Conservation (phyloP, 2,113 vertebrate species). For the Montifringilla adamsi region DNA sequence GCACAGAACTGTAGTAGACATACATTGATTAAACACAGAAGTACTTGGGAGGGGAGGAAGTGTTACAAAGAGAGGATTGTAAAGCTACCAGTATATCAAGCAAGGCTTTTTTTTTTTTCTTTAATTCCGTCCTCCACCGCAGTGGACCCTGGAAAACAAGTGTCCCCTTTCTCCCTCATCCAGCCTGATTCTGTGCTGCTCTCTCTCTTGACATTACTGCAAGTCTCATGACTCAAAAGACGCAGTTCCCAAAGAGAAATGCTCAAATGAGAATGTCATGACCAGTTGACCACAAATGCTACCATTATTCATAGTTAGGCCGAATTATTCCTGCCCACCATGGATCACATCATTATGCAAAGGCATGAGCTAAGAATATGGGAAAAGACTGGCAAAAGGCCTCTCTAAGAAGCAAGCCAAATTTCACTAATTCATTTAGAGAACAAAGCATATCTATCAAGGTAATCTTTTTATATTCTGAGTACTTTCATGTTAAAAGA, state of each 20-base stretch:
- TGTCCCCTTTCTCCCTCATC: neutral
- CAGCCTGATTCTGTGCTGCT: neutral
- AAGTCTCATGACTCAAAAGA: constrained; percentile 26
- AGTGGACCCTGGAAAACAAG: constrained; percentile 23
- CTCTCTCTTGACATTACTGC: neutral
- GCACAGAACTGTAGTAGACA: neutral
- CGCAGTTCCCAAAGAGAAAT: neutral
- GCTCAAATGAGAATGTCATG: constrained; percentile 37
- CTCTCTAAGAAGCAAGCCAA: neutral
- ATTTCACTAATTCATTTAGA: neutral
- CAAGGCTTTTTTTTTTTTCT: neutral
- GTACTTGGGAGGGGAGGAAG: neutral
- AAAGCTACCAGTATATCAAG: neutral
- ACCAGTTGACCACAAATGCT: constrained; percentile 52
- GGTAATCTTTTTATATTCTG: neutral
- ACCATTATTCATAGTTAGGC: constrained; percentile 34
- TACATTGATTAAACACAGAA: neutral
- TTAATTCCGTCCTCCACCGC: neutral
- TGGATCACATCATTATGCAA: constrained; percentile 31
- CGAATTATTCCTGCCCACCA: constrained; percentile 32
- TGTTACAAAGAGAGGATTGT: constrained; percentile 14
- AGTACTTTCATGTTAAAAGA: neutral
- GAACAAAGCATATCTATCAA: neutral
- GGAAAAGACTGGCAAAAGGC: constrained; percentile 1
- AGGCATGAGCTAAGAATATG: constrained; percentile 37